A percentile compares a stretch with the other conserved stretches of the same genome.
phyloP scores from a whole-genome alignment of 2,113 vertebrate species.

The Mastomys natalensis region DNA sequence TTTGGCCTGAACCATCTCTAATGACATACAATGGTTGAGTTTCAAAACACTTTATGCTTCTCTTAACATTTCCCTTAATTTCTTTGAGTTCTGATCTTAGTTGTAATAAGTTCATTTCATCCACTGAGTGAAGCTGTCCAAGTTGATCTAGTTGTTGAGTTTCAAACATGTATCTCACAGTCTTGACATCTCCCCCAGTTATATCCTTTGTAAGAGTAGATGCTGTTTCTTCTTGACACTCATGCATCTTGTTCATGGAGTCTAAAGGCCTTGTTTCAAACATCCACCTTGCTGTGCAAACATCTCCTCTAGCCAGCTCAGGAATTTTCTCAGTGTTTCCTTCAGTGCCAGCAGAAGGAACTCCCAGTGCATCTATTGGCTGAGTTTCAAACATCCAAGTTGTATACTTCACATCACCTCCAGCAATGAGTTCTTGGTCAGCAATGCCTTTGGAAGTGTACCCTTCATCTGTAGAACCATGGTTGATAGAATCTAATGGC shows the following conservation, averaged over 20 bases:
- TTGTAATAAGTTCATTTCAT: constrained; percentile 89
- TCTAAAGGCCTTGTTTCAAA: constrained; percentile 93
- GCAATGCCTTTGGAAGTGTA: constrained; percentile 83
- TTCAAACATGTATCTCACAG: constrained; percentile 92
- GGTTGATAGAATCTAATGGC: constrained; percentile 90
- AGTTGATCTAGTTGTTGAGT: constrained; percentile 89
- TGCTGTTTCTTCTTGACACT: constrained; percentile 80
- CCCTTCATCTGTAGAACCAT: constrained; percentile 84
- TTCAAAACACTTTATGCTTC: constrained; percentile 91
- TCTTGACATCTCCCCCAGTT: constrained; percentile 90
- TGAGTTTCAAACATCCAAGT: constrained; percentile 95
- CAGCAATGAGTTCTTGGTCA: constrained; percentile 90
- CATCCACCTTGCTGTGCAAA: constrained; percentile 87
- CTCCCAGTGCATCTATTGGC: constrained; percentile 85
- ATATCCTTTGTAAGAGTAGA: constrained; percentile 83
- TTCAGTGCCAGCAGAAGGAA: constrained; percentile 72
- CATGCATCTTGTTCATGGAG: constrained; percentile 89
- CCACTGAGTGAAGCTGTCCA: constrained; percentile 90
- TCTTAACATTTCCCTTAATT: constrained; percentile 91
- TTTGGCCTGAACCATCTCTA: constrained; percentile 90
- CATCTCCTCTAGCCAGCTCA: constrained; percentile 89
- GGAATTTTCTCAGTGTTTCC: constrained; percentile 87
- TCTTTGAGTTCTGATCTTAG: constrained; percentile 92
- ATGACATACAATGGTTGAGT: constrained; percentile 91
- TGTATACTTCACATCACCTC: constrained; percentile 90